Evolutionary conservation across 2,888 invertebrate species (phyloP).

Genomic region (Pachliopta kotzebuea): DNA sequence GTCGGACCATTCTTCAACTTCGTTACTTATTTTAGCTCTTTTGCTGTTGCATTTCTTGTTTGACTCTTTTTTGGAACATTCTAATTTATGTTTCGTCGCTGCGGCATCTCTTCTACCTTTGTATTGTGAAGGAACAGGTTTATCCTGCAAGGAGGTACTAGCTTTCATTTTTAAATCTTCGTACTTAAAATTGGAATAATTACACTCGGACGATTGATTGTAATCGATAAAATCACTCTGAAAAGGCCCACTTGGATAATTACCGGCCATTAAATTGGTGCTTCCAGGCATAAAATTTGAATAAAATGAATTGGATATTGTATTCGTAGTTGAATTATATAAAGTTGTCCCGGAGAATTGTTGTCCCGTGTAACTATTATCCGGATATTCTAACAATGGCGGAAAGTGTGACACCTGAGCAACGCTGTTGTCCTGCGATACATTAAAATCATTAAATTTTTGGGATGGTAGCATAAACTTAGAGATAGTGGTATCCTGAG

Average conservation of each 20-base stretch:
- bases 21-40: constrained; percentile 57
- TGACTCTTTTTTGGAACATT: constrained; percentile 72
- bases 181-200: constrained; percentile 68
- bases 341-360: constrained; percentile 70
- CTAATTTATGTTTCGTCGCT: constrained; percentile 69
- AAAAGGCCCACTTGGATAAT: constrained; percentile 64
- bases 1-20: constrained; percentile 70
- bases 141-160: constrained; percentile 61
- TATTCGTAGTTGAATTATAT: constrained; percentile 70
- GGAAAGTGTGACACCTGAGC: constrained; percentile 76
- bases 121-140: constrained; percentile 51
- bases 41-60: constrained; percentile 71
- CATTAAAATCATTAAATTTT: constrained; percentile 64
- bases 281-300: constrained; percentile 70
- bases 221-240: constrained; percentile 70
- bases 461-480: constrained; percentile 62
- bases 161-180: constrained; percentile 70
- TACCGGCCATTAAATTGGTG: constrained; percentile 65
- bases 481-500: constrained; percentile 50
- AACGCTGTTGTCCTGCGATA: constrained; percentile 60
- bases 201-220: constrained; percentile 67
- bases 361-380: constrained; percentile 64
- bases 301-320: constrained; percentile 73
- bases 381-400: constrained; percentile 68
- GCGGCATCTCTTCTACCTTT: constrained; percentile 65